Evolutionary conservation across 2,113 vertebrate genomes (phyloP).

Genomic region (Rhabdomys dilectus): DNA sequence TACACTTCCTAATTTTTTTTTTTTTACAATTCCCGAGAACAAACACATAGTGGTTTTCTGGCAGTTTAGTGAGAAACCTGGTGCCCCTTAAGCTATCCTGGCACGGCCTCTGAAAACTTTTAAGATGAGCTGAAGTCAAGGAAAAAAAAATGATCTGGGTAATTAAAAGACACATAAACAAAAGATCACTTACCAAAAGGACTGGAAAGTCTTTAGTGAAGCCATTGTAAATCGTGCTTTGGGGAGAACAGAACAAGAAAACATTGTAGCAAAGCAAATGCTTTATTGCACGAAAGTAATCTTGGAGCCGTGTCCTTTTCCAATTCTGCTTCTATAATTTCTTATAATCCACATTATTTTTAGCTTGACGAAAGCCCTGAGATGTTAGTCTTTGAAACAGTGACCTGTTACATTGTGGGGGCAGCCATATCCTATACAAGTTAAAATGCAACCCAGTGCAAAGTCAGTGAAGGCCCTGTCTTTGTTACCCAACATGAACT

Average conservation of each 20-base stretch:
- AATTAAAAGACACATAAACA: slow-evolving; percentile 79
- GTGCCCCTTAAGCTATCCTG: slow-evolving; percentile 71
- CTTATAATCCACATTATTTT: slow-evolving; percentile 38
- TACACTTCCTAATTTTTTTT: slow-evolving; percentile 53
- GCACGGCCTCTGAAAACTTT: slow-evolving; percentile 72
- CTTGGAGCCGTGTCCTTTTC: slow-evolving; percentile 14
- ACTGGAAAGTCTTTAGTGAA: slow-evolving; percentile 60
- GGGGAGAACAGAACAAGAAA: slow-evolving; percentile 66
- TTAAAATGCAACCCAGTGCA: neutral
- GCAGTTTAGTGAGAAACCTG: slow-evolving; percentile 67
- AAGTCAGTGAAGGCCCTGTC: neutral
- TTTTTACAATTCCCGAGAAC: slow-evolving; percentile 49
- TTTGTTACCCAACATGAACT: neutral
- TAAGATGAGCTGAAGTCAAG: slow-evolving; percentile 75
- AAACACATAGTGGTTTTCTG: slow-evolving; percentile 67
- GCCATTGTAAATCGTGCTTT: slow-evolving; percentile 58
- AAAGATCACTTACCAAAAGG: slow-evolving; percentile 72
- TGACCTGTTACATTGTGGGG: neutral
- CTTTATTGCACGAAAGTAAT: slow-evolving; percentile 46
- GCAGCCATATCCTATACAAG: neutral
- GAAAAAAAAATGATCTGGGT: slow-evolving; percentile 61
- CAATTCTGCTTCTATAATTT: slow-evolving; percentile 47
- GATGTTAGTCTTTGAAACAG: slow-evolving; percentile 36
- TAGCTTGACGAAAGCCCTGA: slow-evolving; percentile 28
- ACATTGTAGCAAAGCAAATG: slow-evolving; percentile 53